Evolutionary conservation across 2,113 vertebrate genomes (phyloP).

Genomic region (Lonchura striata): DNA sequence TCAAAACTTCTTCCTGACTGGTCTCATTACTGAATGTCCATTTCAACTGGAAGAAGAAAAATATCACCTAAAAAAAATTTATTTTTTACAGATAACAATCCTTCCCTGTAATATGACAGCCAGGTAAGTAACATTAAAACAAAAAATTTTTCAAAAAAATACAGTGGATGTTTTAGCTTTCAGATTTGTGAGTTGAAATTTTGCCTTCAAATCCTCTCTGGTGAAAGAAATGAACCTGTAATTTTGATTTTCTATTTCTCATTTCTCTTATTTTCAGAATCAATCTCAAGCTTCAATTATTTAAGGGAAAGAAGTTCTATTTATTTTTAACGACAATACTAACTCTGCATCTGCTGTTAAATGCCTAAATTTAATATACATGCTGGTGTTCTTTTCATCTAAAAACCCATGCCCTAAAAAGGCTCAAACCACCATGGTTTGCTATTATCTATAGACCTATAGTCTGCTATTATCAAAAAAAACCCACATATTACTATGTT

Average conservation of each 20-base stretch:
- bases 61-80: neutral
- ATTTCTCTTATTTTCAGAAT: neutral
- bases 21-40: constrained; percentile 11
- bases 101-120: neutral
- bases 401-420: neutral
- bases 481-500: constrained; percentile 23
- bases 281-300: neutral
- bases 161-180: neutral
- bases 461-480: neutral
- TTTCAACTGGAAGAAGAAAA: constrained; percentile 31
- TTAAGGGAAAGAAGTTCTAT: neutral
- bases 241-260: neutral
- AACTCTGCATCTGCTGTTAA: neutral
- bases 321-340: neutral
- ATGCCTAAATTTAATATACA: neutral
- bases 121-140: neutral
- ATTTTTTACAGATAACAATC: neutral
- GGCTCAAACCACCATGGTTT: neutral
- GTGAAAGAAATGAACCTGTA: neutral
- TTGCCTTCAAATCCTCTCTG: neutral
- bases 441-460: too few species aligned
- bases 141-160: neutral
- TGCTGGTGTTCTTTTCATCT: neutral
- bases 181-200: neutral
- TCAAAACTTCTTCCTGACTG: constrained; percentile 55